These are phyloP conservation scores for Cephalopachus bancanus DNA, from an alignment of 2,797 vertebrate species.

Conservation along the genomic window DNA sequence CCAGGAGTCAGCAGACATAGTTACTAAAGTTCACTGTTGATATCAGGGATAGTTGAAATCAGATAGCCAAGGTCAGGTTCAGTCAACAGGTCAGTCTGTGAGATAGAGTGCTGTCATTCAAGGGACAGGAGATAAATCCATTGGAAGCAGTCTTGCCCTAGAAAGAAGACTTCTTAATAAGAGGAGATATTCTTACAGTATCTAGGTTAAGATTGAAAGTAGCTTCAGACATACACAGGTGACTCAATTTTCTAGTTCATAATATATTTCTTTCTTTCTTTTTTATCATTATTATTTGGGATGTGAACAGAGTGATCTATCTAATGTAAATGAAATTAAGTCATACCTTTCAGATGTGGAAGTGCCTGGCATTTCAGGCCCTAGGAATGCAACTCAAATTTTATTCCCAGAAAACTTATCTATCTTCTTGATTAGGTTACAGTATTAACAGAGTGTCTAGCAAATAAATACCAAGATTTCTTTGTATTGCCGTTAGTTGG, in stretches of 20 bases:
- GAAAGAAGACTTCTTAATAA: background rate
- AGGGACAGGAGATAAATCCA: background rate
- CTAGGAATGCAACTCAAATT: background rate
- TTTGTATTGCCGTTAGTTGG: background rate
- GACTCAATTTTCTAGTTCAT: background rate
- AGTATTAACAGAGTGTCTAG: background rate
- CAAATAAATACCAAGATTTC: background rate
- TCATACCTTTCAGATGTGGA: background rate
- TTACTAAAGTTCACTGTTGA: background rate
- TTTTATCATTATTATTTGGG: background rate
- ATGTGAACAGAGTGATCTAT: rapidly evolving
- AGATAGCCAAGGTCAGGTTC: background rate
- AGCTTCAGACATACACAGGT: background rate
- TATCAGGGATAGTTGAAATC: background rate
- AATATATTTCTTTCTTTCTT: background rate
- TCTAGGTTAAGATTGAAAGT: background rate
- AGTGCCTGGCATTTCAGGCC: background rate
- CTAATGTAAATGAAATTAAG: background rate
- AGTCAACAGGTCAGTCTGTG: background rate
- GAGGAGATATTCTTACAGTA: background rate
- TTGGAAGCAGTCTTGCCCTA: background rate
- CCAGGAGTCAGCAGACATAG: background rate
- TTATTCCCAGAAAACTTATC: background rate
- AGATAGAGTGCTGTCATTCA: background rate
- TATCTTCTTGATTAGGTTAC: background rate